Percentiles rank a stretch among this genome's conserved stretches.
Evolutionary conservation across 92 coral and sea anemone genomes (phyloP).

Genomic region (Nematostella vectensis): DNA sequence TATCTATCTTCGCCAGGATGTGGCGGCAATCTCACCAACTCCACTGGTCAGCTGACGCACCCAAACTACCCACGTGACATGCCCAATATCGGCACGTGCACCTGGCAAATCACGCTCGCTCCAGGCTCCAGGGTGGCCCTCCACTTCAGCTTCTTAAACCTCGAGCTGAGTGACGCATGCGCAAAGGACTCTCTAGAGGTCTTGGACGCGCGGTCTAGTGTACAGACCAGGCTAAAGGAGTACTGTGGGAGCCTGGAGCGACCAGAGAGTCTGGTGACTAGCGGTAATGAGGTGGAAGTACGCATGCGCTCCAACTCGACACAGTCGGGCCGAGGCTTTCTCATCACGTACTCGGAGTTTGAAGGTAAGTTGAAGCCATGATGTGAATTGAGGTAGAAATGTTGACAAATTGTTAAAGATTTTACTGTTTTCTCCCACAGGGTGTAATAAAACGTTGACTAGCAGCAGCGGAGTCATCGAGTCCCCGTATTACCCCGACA

Average conservation of each 20-base stretch:
- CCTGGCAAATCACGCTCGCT: slow-evolving; percentile 39
- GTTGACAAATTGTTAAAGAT: too few relatives aligned
- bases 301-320: slow-evolving; percentile 26
- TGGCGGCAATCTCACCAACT: slow-evolving; percentile 22
- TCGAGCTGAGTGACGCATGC: slow-evolving; percentile 26
- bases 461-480: slow-evolving; percentile 21
- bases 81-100: slow-evolving; percentile 20
- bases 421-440: slow-evolving; percentile 5
- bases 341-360: slow-evolving; percentile 9
- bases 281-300: slow-evolving; percentile 21
- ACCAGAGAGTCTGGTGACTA: slow-evolving; percentile 29
- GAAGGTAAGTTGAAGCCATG: slow-evolving; percentile 3
- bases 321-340: slow-evolving; percentile 31
- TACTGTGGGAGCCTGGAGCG: slow-evolving; percentile 32
- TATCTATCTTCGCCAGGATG: slow-evolving; percentile 6
- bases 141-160: slow-evolving; percentile 8
- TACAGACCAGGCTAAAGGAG: slow-evolving; percentile 21
- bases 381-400: too few relatives aligned
- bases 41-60: slow-evolving; percentile 16
- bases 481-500: slow-evolving; percentile 38
- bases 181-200: slow-evolving; percentile 29
- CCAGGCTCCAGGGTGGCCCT: slow-evolving; percentile 26
- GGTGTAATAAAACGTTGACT: slow-evolving; percentile 33
- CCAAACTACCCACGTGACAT: slow-evolving; percentile 35
- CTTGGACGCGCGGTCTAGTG: slow-evolving; percentile 16